These are phyloP conservation scores for Hydriomena furcata DNA, from an alignment of 2,888 invertebrate genomes.

Conservation along the genomic window DNA sequence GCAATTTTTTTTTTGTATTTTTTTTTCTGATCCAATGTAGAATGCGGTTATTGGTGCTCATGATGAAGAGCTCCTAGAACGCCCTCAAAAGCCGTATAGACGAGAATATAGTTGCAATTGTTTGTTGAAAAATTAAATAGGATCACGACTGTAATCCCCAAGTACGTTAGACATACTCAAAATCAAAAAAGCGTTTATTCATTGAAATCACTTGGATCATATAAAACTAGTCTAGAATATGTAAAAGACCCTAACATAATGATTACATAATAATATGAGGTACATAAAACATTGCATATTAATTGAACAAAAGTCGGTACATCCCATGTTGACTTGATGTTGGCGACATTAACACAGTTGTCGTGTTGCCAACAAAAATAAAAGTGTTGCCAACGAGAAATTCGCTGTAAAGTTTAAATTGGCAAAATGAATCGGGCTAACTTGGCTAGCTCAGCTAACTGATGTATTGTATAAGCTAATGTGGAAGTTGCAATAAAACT, in stretches of 20 bases:
- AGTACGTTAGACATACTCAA: too few species aligned
- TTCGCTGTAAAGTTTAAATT: slow-evolving; percentile 31
- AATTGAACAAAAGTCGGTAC: slow-evolving; percentile 3
- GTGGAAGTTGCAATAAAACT: slow-evolving; percentile 1
- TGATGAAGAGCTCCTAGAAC: too few species aligned
- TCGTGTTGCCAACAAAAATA: slow-evolving; percentile 36
- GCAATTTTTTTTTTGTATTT: background rate
- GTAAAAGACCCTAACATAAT: too few species aligned
- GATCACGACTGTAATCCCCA: too few species aligned
- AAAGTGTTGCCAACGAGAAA: slow-evolving; percentile 33
- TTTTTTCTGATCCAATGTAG: too few species aligned
- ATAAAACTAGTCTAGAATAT: too few species aligned
- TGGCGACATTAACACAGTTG: slow-evolving; percentile 23
- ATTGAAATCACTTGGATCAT: too few species aligned
- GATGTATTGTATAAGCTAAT: slow-evolving; percentile 10
- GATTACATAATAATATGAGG: background rate
- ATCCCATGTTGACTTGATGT: slow-evolving; percentile 20
- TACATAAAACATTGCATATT: slow-evolving; percentile 3
- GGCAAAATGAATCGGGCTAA: slow-evolving; percentile 29
- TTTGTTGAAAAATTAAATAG: too few species aligned
- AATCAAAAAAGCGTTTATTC: too few species aligned
- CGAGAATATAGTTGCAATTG: too few species aligned
- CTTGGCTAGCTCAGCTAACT: slow-evolving; percentile 8
- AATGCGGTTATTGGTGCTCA: too few species aligned
- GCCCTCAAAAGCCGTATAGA: too few species aligned